Evolutionary conservation across 1,140 invertebrate species (phyloP).

Genomic region (Drosophila bipectinata): DNA sequence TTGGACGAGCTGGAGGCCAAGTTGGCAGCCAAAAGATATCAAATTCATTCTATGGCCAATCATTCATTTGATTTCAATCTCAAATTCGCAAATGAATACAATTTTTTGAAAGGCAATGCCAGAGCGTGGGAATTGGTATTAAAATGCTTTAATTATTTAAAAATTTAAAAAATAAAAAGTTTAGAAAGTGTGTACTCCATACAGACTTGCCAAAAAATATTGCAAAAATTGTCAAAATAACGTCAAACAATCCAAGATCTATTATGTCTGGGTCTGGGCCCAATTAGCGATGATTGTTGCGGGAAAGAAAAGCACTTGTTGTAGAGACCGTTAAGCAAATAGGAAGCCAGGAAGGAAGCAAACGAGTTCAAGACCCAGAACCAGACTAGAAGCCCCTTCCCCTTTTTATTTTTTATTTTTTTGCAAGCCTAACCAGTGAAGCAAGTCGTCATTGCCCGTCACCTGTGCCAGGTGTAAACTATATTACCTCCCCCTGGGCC

Average conservation of each 20-base stretch:
- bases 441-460: slow-evolving; percentile 70
- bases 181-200: neutral
- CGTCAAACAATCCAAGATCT: neutral
- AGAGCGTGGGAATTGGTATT: slow-evolving; percentile 21
- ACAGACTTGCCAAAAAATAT: slow-evolving; percentile 18
- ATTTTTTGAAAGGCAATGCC: slow-evolving; percentile 22
- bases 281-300: slow-evolving; percentile 70
- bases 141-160: too few relatives aligned
- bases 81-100: neutral
- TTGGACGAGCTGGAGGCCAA: slow-evolving; percentile 32
- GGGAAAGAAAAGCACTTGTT: slow-evolving; percentile 23
- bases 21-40: slow-evolving; percentile 33
- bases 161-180: too few relatives aligned
- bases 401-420: slow-evolving; percentile 5
- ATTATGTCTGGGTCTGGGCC: slow-evolving; percentile 30
- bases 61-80: slow-evolving; percentile 35
- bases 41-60: slow-evolving; percentile 45
- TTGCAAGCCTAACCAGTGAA: slow-evolving; percentile 66
- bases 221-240: slow-evolving; percentile 29
- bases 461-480: slow-evolving; percentile 77
- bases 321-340: slow-evolving; percentile 67
- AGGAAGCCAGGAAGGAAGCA: slow-evolving; percentile 80
- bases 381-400: slow-evolving; percentile 30
- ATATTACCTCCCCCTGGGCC: slow-evolving; percentile 36
- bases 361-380: slow-evolving; percentile 57